Conservation (phyloP, 2,113 vertebrate genomes). For the Spheniscus mendiculus region DNA sequence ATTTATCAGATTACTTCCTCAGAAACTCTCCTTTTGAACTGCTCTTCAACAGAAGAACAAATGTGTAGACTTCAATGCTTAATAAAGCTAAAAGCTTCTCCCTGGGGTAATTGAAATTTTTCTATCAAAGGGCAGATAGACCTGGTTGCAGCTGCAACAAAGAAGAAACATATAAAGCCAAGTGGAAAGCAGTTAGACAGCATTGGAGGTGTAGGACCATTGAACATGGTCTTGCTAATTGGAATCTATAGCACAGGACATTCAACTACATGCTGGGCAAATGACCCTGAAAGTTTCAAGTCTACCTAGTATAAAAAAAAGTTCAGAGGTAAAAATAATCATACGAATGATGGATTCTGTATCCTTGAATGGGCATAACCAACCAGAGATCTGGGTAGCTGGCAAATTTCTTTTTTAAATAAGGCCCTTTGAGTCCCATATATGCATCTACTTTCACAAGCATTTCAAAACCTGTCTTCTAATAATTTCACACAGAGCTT, state of each 20-base stretch:
- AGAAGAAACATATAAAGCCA: slow-evolving; percentile 81
- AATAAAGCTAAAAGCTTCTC: slow-evolving; percentile 85
- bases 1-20: slow-evolving; percentile 84
- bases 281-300: slow-evolving; percentile 84
- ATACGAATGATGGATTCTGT: slow-evolving; percentile 74
- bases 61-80: slow-evolving; percentile 82
- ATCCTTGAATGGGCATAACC: slow-evolving; percentile 78
- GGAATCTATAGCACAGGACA: slow-evolving; percentile 83
- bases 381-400: slow-evolving; percentile 74
- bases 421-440: slow-evolving; percentile 78
- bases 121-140: slow-evolving; percentile 79
- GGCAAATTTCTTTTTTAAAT: slow-evolving; percentile 82
- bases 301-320: slow-evolving; percentile 75
- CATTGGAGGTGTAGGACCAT: slow-evolving; percentile 76
- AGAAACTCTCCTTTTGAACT: slow-evolving; percentile 77
- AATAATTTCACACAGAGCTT: slow-evolving; percentile 84
- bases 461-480: slow-evolving; percentile 79
- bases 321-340: slow-evolving; percentile 85
- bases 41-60: slow-evolving; percentile 79
- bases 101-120: slow-evolving; percentile 81
- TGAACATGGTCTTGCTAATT: slow-evolving; percentile 82
- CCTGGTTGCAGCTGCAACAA: slow-evolving; percentile 80
- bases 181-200: slow-evolving; percentile 81
- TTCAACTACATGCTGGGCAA: slow-evolving; percentile 82
- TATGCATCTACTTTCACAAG: slow-evolving; percentile 80